Percentiles rank a stretch among this genome's conserved stretches.
phyloP scores from a whole-genome alignment of 2,113 vertebrate species.

The Plecotus auritus region DNA sequence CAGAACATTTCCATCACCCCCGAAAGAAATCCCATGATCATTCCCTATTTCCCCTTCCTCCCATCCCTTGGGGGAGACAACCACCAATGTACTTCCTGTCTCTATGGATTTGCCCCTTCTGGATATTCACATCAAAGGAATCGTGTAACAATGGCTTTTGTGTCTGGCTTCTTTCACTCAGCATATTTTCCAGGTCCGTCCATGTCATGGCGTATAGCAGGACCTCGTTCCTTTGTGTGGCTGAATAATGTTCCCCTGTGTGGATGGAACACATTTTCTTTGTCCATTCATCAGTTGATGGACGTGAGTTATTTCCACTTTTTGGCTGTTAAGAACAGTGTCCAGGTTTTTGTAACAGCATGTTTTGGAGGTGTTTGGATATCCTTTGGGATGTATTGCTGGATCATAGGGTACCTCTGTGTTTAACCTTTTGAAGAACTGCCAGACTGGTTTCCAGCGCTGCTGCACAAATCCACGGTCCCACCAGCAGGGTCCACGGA shows the following conservation, averaged over 20 bases:
- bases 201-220: accelerated
- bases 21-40: background rate
- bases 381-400: accelerated
- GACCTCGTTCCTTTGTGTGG: accelerated
- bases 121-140: accelerated
- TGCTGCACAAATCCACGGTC: accelerated
- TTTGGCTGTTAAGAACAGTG: accelerated
- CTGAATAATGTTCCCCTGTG: accelerated
- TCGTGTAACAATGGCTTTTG: accelerated
- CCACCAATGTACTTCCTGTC: background rate
- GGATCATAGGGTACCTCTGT: background rate
- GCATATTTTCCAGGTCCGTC: background rate
- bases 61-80: accelerated
- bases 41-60: accelerated
- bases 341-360: background rate
- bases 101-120: background rate
- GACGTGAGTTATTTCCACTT: background rate
- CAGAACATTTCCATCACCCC: background rate
- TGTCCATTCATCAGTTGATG: accelerated
- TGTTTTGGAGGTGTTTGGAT: background rate
- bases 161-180: background rate
- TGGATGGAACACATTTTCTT: accelerated
- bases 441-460: background rate
- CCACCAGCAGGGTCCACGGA: accelerated
- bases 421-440: background rate